Evolutionary conservation across 2,888 invertebrate species (phyloP).

Genomic region (Drosophila anomalipes): DNA sequence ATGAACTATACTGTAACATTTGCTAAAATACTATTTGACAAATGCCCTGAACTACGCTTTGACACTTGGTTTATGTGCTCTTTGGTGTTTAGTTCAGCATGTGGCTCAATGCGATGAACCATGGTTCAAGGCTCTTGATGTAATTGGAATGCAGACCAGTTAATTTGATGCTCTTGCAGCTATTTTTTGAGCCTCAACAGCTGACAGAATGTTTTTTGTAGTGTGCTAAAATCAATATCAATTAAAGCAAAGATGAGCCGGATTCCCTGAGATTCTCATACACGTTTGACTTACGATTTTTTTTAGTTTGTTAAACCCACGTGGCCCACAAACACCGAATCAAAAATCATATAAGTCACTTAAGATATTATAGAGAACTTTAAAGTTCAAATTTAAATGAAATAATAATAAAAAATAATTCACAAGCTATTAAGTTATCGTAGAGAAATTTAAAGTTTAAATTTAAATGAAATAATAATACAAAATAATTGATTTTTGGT

Average conservation of each 20-base stretch:
- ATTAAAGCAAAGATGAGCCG: background rate
- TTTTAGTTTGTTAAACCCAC: background rate
- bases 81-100: slow-evolving; percentile 29
- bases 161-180: background rate
- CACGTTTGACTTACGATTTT: background rate
- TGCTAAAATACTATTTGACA: slow-evolving; percentile 56
- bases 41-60: slow-evolving; percentile 45
- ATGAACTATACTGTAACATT: slow-evolving; percentile 60
- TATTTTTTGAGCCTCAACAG: background rate
- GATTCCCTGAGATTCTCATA: accelerated
- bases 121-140: slow-evolving; percentile 63
- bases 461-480: background rate
- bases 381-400: background rate
- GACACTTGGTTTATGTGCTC: slow-evolving; percentile 24
- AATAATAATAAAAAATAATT: background rate
- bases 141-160: slow-evolving; percentile 7
- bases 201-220: background rate
- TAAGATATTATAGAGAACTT: background rate
- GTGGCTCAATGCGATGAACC: slow-evolving; percentile 18
- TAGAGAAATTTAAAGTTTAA: background rate
- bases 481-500: background rate
- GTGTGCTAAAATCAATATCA: background rate
- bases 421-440: background rate
- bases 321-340: background rate
- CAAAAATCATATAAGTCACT: background rate